Evolutionary conservation across 2,113 vertebrate genomes (phyloP), one percentile per base, ranked within the genome.

Genomic region (Brienomyrus brachyistius): DNA sequence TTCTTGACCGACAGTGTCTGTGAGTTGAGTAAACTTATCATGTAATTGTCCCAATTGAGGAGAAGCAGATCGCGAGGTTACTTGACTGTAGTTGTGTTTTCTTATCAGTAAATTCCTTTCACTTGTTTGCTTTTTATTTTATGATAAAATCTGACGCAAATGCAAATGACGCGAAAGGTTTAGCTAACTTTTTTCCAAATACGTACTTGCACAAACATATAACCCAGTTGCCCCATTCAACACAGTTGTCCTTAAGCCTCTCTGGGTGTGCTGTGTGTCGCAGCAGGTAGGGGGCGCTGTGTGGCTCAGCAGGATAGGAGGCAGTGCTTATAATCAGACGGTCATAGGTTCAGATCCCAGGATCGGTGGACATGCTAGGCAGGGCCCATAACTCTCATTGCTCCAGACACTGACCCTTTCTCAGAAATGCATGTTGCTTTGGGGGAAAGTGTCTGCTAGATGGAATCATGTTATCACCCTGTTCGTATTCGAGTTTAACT

Each of bases 11-110:
- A 35, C 35, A 43, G 66, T 31, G 10, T 52, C 31, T 43, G 47
- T 90, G 47, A 77, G 48, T 27, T 31, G 9, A 66, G 45, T 90
- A 70, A 90, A 77, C 47, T 51, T 86, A 86, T 35, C 52, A n/a
- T 31, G 35, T 83, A 84, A 52, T 6, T 21, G 27, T 74, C 66
- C 31, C 17, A 35, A 77, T 35, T 77, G 15, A 15, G 4, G 21
- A 8, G 27, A 35, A 35, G 70, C 27, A 35, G 7, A 5, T 74
- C 13, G 70, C 40, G 31, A 77, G 15, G 74, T 17, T 77, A 77
- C 35, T 77, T 77, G 35, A 31, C n/a, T 70, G 62, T 70, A 27
- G 59, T 66, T 11, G 27, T 31, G 19, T 31, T 27, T 3, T 70
- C 62, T 70, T 31, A 11, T 10, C 6, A 13, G n/a, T 70, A 70